Evolutionary conservation across 2,888 invertebrate species (phyloP).

Genomic region (Oxytorus armatus): DNA sequence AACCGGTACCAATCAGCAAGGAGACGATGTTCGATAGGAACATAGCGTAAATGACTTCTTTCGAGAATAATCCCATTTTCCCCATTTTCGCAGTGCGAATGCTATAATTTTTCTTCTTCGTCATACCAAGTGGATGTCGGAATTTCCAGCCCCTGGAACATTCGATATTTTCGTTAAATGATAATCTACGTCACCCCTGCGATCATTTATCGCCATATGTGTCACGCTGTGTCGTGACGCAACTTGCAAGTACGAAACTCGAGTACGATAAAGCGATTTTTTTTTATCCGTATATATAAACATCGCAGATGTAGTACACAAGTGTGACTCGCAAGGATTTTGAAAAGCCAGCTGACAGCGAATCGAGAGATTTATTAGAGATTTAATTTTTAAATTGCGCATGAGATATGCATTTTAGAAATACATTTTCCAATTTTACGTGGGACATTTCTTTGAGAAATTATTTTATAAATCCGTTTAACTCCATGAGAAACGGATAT

Average conservation of each 20-base stretch:
- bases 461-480: no score
- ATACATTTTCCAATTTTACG: no score
- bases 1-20: constrained; percentile 94
- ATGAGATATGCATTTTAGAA: no score
- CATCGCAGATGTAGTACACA: neutral
- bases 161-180: neutral
- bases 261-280: constrained; percentile 4
- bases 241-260: neutral
- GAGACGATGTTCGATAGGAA: constrained; percentile 96
- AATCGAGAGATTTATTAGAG: no score
- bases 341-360: no score
- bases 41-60: constrained; percentile 95
- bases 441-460: no score
- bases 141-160: constrained; percentile 92
- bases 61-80: constrained; percentile 93
- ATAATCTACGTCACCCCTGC: neutral
- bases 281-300: neutral
- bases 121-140: constrained; percentile 88
- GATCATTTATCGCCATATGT: neutral
- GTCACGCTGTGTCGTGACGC: neutral
- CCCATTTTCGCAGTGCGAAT: constrained; percentile 91
- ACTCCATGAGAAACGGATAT: no score
- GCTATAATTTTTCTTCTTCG: constrained; percentile 87
- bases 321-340: neutral
- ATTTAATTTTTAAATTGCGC: no score